These are phyloP conservation scores for Callyntrura guangdongensis DNA, from an alignment of 2,888 invertebrate species.

Conservation along the genomic window DNA sequence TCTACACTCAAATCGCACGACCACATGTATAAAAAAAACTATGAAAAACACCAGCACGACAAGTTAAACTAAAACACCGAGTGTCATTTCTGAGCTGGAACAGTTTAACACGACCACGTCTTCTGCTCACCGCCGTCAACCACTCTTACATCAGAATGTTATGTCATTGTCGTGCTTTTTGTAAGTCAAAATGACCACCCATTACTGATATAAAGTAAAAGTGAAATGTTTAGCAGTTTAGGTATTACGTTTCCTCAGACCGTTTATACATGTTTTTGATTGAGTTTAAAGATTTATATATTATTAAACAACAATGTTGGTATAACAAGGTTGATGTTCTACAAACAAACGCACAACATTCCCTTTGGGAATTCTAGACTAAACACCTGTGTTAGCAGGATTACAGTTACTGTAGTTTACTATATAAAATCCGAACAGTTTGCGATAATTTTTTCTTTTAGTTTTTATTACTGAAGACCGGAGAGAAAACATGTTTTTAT, in stretches of 20 bases:
- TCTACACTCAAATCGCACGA: too few relatives aligned
- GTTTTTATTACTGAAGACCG: background rate
- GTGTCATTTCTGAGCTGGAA: too few relatives aligned
- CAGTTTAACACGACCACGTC: too few relatives aligned
- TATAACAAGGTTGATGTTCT: constrained; percentile 12
- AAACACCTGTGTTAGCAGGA: too few relatives aligned
- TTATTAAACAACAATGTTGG: constrained; percentile 29
- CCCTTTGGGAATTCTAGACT: too few relatives aligned
- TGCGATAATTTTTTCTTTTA: background rate
- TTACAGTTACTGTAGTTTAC: background rate
- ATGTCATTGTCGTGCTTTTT: too few relatives aligned
- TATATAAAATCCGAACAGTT: background rate
- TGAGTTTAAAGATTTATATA: constrained; percentile 26
- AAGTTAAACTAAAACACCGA: too few relatives aligned
- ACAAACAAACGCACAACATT: constrained; percentile 18
- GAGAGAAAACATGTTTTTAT: background rate
- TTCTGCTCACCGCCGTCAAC: too few relatives aligned
- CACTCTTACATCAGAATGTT: too few relatives aligned
- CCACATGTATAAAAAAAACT: too few relatives aligned
- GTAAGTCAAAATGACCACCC: too few relatives aligned
- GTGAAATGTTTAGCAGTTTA: constrained; percentile 41
- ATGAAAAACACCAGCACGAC: too few relatives aligned
- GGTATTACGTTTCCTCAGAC: constrained; percentile 49
- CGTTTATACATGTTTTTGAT: constrained; percentile 26
- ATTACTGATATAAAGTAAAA: constrained; percentile 19